These are phyloP conservation scores for Piprites chloris DNA, from an alignment of 2,113 vertebrate species.

Conservation along the genomic window DNA sequence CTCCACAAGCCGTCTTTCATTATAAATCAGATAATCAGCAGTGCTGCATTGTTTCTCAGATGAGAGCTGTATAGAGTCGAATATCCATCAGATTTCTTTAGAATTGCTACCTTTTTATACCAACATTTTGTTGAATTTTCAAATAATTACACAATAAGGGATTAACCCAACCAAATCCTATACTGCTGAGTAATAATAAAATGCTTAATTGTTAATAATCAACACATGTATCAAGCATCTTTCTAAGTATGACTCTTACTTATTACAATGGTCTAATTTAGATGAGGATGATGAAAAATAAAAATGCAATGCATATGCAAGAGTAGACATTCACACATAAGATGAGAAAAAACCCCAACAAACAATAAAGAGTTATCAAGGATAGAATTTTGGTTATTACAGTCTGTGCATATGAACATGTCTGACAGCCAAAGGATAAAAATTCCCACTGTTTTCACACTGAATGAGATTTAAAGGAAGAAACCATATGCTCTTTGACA, in stretches of 20 bases:
- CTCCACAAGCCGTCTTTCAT: slow-evolving; percentile 2
- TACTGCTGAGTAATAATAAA: background rate
- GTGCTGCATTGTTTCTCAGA: slow-evolving; percentile 13
- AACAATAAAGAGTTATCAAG: background rate
- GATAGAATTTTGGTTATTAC: background rate
- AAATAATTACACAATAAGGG: slow-evolving; percentile 21
- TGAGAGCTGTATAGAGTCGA: background rate
- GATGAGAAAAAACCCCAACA: background rate
- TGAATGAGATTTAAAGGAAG: background rate
- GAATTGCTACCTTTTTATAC: background rate
- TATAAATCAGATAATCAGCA: slow-evolving; percentile 38
- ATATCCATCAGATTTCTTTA: background rate
- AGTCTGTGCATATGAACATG: background rate
- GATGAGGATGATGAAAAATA: background rate
- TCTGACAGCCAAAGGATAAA: background rate
- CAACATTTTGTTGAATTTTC: slow-evolving; percentile 31
- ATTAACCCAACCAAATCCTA: background rate
- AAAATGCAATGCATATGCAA: background rate
- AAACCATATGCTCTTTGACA: background rate
- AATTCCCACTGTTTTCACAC: background rate
- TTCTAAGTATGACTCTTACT: background rate
- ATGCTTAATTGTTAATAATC: slow-evolving; percentile 45
- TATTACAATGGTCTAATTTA: background rate
- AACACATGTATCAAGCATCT: background rate
- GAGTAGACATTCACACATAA: background rate